phyloP scores from a whole-genome alignment of 2,888 invertebrate genomes.

The Drosophila algonquin region DNA sequence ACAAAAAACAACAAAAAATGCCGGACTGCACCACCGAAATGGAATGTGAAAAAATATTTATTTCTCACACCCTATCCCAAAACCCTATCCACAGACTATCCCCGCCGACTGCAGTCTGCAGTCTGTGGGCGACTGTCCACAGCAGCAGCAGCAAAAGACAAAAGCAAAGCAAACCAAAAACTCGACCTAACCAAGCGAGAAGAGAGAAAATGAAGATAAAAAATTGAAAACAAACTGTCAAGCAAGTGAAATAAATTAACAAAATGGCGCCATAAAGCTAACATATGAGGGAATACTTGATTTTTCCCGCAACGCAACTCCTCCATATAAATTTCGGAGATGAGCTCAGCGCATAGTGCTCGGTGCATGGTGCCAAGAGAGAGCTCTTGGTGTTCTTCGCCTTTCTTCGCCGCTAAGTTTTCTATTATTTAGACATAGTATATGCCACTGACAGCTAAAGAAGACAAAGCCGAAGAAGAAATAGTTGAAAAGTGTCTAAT shows the following conservation, averaged over 20 bases:
- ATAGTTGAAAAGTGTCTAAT: conserved; percentile 37
- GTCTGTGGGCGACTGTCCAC: neutral
- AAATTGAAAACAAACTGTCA: conserved; percentile 70
- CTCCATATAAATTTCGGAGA: conserved; percentile 35
- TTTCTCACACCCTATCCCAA: conserved; percentile 1
- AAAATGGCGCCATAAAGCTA: conserved; percentile 75
- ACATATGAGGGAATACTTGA: conserved; percentile 72
- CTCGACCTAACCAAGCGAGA: conserved; percentile 45
- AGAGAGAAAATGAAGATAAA: conserved; percentile 30
- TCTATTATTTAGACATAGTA: conserved; percentile 74
- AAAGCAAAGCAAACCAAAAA: conserved; percentile 36
- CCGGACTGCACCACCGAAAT: conserved; percentile 41
- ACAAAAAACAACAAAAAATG: conserved; percentile 31
- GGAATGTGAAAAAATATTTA: conserved; percentile 59
- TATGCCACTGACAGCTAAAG: conserved; percentile 65
- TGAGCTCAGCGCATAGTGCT: conserved; percentile 10
- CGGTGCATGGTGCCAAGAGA: neutral
- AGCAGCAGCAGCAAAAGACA: conserved; percentile 26
- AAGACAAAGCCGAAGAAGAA: conserved; percentile 45
- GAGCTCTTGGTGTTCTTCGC: neutral
- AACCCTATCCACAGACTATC: neutral
- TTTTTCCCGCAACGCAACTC: conserved; percentile 50
- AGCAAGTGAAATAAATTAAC: conserved; percentile 78
- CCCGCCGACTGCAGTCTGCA: neutral
- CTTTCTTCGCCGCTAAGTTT: conserved; percentile 62